Percentiles rank a stretch among this genome's conserved stretches.
These are phyloP conservation scores for Cephus nigrinus DNA, from an alignment of 2,888 invertebrate species.

Conservation along the genomic window DNA sequence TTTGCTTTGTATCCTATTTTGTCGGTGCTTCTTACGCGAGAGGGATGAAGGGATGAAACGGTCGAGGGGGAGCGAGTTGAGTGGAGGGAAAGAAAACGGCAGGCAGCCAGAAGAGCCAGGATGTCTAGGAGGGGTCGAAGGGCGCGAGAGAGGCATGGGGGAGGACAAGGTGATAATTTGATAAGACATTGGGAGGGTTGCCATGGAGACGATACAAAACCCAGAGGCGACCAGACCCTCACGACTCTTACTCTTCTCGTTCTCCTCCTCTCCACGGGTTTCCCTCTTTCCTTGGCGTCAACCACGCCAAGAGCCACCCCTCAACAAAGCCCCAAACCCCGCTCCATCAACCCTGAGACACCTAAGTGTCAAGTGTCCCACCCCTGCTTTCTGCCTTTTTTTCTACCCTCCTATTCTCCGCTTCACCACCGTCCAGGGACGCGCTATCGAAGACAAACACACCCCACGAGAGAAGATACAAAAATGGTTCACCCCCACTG, in stretches of 20 bases:
- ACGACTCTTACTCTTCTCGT: constrained; percentile 24
- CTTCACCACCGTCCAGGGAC: constrained; percentile 24
- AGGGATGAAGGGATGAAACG: constrained; percentile 12
- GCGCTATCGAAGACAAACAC: constrained; percentile 41
- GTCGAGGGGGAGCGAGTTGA: constrained; percentile 6
- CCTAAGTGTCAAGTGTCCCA: constrained; percentile 58
- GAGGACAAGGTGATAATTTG: constrained; percentile 66
- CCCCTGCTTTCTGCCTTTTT: constrained; percentile 24
- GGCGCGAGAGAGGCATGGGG: constrained; percentile 28
- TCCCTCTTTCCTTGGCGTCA: constrained; percentile 25
- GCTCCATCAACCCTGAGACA: constrained; percentile 33
- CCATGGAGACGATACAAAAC: constrained; percentile 63
- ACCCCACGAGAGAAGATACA: constrained; percentile 3
- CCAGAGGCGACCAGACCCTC: constrained; percentile 40
- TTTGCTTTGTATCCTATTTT: constrained; percentile 50
- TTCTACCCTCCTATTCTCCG: constrained; percentile 24
- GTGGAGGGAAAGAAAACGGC: not conserved
- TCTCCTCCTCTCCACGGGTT: constrained; percentile 27
- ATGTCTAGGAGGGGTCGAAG: constrained; percentile 3
- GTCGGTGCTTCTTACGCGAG: constrained; percentile 34
- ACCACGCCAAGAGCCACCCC: constrained; percentile 13
- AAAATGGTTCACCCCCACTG: not conserved
- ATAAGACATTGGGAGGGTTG: constrained; percentile 65
- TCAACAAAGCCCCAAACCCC: constrained; percentile 8
- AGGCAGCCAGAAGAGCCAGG: not conserved